phyloP scores from a whole-genome alignment of 2,113 vertebrate genomes.

The Peromyscus leucopus region DNA sequence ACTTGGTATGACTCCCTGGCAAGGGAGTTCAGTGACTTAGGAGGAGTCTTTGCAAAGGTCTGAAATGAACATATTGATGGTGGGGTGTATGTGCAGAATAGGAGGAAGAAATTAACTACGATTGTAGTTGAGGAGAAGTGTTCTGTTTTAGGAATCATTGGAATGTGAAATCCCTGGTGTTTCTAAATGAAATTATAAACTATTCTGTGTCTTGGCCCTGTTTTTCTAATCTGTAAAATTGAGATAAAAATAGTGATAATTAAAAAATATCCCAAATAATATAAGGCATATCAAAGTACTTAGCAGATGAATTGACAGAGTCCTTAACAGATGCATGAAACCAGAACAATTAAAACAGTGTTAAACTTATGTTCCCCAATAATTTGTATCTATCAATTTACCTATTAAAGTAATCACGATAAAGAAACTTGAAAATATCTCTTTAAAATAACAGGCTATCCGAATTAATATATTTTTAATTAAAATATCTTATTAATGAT shows the following conservation, averaged over 20 bases:
- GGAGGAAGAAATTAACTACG: not conserved
- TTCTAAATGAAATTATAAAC: too few species aligned
- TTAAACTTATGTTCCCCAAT: not conserved
- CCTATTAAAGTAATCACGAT: not conserved
- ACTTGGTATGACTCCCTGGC: not conserved
- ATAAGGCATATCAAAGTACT: not conserved
- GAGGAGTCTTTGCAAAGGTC: accelerated
- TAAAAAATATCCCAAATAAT: not conserved
- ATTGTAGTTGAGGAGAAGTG: not conserved
- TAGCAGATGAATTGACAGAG: not conserved
- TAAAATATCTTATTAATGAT: not conserved
- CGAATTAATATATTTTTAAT: not conserved
- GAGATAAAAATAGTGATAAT: not conserved
- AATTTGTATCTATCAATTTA: not conserved
- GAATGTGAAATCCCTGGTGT: not conserved
- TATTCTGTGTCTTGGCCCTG: not conserved
- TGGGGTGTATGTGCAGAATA: not conserved
- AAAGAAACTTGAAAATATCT: not conserved
- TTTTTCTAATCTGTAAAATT: not conserved
- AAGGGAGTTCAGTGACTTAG: not conserved
- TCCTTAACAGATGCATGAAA: not conserved
- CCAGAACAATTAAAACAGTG: not conserved
- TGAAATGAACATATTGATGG: not conserved
- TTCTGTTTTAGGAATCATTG: not conserved
- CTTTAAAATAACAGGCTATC: not conserved